Evolutionary conservation across 2,113 vertebrate genomes (phyloP).

Genomic region (Ploceus nigricollis): DNA sequence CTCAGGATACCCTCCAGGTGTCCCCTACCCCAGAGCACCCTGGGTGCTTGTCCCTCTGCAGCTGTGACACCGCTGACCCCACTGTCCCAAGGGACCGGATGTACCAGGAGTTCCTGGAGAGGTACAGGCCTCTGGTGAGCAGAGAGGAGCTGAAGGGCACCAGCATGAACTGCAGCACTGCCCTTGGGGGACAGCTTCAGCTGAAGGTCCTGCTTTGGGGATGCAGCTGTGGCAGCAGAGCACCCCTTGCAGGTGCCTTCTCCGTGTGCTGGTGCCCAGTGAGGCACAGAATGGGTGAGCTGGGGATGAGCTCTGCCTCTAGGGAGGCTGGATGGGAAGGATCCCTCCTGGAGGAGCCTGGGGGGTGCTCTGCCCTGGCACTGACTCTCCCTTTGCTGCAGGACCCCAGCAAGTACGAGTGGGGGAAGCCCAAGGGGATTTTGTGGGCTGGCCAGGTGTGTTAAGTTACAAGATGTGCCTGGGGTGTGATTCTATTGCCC

Average conservation of each 20-base stretch:
- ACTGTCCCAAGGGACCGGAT: slow-evolving; percentile 51
- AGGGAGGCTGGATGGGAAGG: not conserved
- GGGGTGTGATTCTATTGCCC: not conserved
- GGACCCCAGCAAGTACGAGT: slow-evolving; percentile 69
- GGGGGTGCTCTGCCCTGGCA: too few species aligned
- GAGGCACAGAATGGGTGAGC: not conserved
- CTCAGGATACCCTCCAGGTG: not conserved
- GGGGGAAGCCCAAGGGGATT: slow-evolving; percentile 77
- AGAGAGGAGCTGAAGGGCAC: not conserved
- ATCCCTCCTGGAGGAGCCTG: not conserved
- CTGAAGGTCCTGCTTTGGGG: not conserved
- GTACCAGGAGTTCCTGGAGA: slow-evolving; percentile 73
- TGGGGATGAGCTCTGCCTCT: not conserved
- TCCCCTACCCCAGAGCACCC: not conserved
- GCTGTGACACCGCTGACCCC: not conserved
- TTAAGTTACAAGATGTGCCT: not conserved
- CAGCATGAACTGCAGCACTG: slow-evolving; percentile 19
- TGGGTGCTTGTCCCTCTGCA: too few species aligned
- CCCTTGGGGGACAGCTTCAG: slow-evolving; percentile 44
- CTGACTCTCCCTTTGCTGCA: not conserved
- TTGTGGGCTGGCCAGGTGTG: slow-evolving; percentile 63
- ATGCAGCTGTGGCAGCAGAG: not conserved
- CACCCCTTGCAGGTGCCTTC: not conserved
- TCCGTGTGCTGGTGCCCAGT: fast-evolving
- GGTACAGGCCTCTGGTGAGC: slow-evolving; percentile 70